Evolutionary conservation across 2,797 vertebrate genomes (phyloP), one percentile per base, ranked within the genome.

Genomic region (Iguana delicatissima): DNA sequence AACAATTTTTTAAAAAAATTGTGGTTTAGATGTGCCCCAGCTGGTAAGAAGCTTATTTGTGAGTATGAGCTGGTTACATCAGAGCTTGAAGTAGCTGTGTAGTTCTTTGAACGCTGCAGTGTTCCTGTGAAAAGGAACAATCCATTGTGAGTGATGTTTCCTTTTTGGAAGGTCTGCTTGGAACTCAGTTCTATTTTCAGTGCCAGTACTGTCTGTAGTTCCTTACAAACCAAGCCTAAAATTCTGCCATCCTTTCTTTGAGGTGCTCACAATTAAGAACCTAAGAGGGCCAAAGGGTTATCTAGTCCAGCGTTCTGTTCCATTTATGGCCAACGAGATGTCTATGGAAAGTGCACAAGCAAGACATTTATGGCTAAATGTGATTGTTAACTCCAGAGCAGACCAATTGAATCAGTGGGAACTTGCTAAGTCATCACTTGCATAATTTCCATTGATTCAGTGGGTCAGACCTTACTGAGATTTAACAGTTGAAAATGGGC

Each of bases 151-250:
- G 4, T 0, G 1, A 0, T 4, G 29, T 50, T 87, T 92, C 85
- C 1, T 32, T 74, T 77, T 4, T 2, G 91, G 88, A 84, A 91
- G 90, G 72, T 67, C 52, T 79, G 69, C 35, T 46, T 12, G 32
- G 50, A 89, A 55, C 20, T 6, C n/a, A 7, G 2, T 42, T 79
- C 62, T 52, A 14, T 72, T 80, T 74, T 24, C 52, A 72, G 69
- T 69, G 22, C 1, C 2, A 0, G 5, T 22, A 29, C 26, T 42
- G n/a, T 67, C 57, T 29, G 13, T 42, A 32, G 35, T 88, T n/a
- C 7, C 26, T 79, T 79, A n/a, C 4, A 88, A 55, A 80, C 12
- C 42, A 72, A 85, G 16, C 12, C 50, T 52, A 87, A 20, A 12
- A 46, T 79, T 64, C 86, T 69, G 77, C n/a, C 77, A 29, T 50